Evolutionary conservation across 92 coral and sea anemone genomes (phyloP), one percentile per base, ranked within the genome.

Genomic region (Bergia puertoricense): DNA sequence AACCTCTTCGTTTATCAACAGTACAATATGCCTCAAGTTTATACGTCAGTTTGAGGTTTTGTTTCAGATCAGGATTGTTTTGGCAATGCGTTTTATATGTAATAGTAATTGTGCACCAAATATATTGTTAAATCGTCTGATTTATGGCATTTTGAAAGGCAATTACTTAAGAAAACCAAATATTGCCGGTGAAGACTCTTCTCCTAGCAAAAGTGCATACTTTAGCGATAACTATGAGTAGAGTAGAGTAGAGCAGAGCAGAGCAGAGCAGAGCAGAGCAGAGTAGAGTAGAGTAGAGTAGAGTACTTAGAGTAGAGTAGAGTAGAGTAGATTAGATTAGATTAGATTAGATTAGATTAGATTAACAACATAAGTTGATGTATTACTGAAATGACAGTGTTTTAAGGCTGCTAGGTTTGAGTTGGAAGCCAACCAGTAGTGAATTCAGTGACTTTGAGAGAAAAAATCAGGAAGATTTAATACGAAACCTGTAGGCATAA

Each of bases 331-430:
- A 73, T 2, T 37, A 10, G 43, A 36, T 4, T 37, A 2, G 77
- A 39, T 4, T 2, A 14, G 44, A 14, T 36, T 5, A 37, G 76
- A 72, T 1, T 30, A 68, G 74, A 68, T 20, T 22, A 8, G 54
- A 48, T 5, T 48, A n/a, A 7, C 2, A 20, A 78, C 18, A 3
- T 78, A 41, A 62, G 69, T 20, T 13, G 16, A 10, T 62, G n/a
- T 16, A 20, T 78, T 48, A 23, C 51, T 80, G 50, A 56, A 80
- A 30, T 79, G 18, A 51, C 38, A 80, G 85, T 80, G 46, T 56
- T 80, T 80, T 37, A 80, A 44, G 85, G 71, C 72, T 80, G 71
- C 85, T 20, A 37, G 85, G 85, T 80, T 80, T 80, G 85, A 80
- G 85, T 80, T 14, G 44, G 20, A 80, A 57, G 72, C 23, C 72